These are phyloP conservation scores for Planiliza haematocheilus DNA, from an alignment of 2,113 vertebrate species.

Conservation along the genomic window DNA sequence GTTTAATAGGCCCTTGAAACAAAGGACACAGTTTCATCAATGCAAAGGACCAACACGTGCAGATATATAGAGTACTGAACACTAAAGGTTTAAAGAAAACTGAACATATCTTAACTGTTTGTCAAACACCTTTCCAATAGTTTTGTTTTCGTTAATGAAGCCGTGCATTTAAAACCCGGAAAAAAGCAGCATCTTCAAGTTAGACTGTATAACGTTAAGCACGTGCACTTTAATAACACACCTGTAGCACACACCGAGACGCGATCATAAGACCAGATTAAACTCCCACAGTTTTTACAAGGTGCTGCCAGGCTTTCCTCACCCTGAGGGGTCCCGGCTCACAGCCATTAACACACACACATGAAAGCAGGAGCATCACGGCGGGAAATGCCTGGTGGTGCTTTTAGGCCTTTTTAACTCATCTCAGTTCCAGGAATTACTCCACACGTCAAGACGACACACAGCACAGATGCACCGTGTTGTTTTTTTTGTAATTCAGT, in stretches of 20 bases:
- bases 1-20: too few species aligned
- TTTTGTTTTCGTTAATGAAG: neutral
- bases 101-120: neutral
- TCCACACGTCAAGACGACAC: neutral
- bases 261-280: conserved; percentile 44
- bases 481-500: neutral
- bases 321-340: conserved; percentile 31
- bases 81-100: too few species aligned
- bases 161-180: neutral
- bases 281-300: conserved; percentile 58
- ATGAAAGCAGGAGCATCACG: conserved; percentile 55
- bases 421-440: conserved; percentile 13
- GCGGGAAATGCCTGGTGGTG: conserved; percentile 27
- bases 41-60: too few species aligned
- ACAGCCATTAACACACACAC: conserved; percentile 40
- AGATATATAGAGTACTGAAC: too few species aligned
- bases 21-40: too few species aligned
- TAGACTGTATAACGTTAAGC: neutral
- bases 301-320: conserved; percentile 39
- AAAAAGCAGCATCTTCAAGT: neutral
- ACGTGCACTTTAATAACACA: conserved; percentile 4
- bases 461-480: neutral
- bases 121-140: neutral
- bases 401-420: neutral
- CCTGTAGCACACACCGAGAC: conserved; percentile 18